phyloP scores from a whole-genome alignment of 37 sponge, comb jelly and placozoan genomes.

The Mnemiopsis leidyi region DNA sequence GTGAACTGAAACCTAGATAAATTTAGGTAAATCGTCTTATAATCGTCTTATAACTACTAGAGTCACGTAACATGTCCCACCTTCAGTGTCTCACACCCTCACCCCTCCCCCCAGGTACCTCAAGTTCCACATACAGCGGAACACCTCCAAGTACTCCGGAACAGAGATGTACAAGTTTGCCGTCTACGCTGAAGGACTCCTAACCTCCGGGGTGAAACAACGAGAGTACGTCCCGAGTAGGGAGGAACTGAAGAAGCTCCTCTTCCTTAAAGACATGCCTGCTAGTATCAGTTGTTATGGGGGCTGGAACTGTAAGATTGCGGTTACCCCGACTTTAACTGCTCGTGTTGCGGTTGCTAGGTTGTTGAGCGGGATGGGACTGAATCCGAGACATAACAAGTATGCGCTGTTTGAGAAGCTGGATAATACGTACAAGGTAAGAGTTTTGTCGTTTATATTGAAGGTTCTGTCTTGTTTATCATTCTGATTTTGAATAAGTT shows the following conservation, averaged over 20 bases:
- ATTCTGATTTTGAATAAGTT: too few relatives aligned
- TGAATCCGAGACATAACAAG: constrained; percentile 70
- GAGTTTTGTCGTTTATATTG: not conserved
- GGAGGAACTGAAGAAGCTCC: constrained; percentile 62
- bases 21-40: too few relatives aligned
- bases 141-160: constrained; percentile 27
- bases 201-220: constrained; percentile 30
- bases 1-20: too few relatives aligned
- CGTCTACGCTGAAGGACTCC: constrained; percentile 53
- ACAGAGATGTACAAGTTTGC: constrained; percentile 66
- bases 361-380: constrained; percentile 38
- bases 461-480: too few relatives aligned
- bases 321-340: constrained; percentile 42
- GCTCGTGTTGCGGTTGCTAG: constrained; percentile 52
- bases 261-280: constrained; percentile 64
- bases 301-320: constrained; percentile 52
- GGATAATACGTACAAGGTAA: constrained; percentile 68
- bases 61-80: too few relatives aligned
- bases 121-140: constrained; percentile 48
- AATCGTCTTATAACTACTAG: too few relatives aligned
- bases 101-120: constrained; percentile 43
- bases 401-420: constrained; percentile 92
- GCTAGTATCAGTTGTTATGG: constrained; percentile 49
- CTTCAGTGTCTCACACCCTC: too few relatives aligned
- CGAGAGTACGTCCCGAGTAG: constrained; percentile 34